Evolutionary conservation across 2,113 vertebrate genomes (phyloP).

Genomic region (Pipa parva): DNA sequence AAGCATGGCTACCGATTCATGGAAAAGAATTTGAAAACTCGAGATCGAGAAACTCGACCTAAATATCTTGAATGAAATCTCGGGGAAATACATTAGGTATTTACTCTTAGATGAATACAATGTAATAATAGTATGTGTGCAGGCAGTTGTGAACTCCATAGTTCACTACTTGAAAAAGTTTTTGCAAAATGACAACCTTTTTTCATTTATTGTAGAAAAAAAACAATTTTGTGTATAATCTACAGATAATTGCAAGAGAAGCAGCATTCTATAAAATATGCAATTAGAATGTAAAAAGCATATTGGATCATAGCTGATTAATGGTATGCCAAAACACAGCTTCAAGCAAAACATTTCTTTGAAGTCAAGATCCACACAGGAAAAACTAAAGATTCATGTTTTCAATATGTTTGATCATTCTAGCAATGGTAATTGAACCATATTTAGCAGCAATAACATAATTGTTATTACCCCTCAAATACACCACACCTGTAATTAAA

Average conservation of each 20-base stretch:
- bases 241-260: constrained; percentile 24
- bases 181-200: neutral
- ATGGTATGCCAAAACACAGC: constrained; percentile 30
- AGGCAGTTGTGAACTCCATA: no score
- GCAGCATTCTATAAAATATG: constrained; percentile 17
- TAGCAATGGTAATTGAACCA: constrained; percentile 26
- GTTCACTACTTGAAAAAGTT: neutral
- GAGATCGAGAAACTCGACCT: no score
- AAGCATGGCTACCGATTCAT: no score
- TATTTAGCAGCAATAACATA: constrained; percentile 24
- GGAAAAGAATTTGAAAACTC: no score
- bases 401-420: constrained; percentile 4
- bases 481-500: constrained; percentile 18
- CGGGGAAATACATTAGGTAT: no score
- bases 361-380: constrained; percentile 23
- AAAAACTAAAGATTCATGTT: constrained; percentile 17
- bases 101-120: no score
- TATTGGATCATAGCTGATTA: constrained; percentile 34
- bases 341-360: constrained; percentile 36
- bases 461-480: constrained; percentile 17
- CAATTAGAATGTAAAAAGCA: constrained; percentile 21
- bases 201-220: neutral
- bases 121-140: no score
- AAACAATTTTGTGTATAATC: neutral
- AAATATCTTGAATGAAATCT: no score